phyloP scores from a whole-genome alignment of 1,140 invertebrate species.

The Drosophila bocqueti region DNA sequence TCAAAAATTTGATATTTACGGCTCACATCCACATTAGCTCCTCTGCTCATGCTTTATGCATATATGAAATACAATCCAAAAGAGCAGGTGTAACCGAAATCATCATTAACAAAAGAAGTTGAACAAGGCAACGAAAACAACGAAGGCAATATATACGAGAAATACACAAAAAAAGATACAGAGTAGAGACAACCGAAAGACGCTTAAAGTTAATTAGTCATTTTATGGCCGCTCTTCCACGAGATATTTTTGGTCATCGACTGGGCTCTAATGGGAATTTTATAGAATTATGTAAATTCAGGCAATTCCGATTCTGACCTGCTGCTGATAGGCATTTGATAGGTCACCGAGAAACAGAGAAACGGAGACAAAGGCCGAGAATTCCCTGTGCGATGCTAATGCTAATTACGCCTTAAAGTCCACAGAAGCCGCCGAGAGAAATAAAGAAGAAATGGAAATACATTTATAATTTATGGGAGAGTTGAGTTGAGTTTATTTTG shows the following conservation, averaged over 20 bases:
- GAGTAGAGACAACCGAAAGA: conserved; percentile 34
- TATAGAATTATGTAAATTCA: conserved; percentile 77
- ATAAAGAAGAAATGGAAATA: conserved; percentile 30
- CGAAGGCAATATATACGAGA: conserved; percentile 28
- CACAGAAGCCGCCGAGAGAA: conserved; percentile 10
- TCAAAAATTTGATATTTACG: conserved; percentile 49
- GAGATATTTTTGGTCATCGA: conserved; percentile 44
- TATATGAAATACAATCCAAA: conserved; percentile 28
- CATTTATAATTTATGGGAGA: conserved; percentile 50
- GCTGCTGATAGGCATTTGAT: conserved; percentile 72
- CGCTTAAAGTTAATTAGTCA: conserved; percentile 78
- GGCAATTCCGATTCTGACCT: conserved; percentile 44
- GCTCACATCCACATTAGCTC: conserved; percentile 17
- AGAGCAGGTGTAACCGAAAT: conserved; percentile 47
- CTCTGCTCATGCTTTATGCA: conserved; percentile 12
- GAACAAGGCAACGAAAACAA: conserved; percentile 39
- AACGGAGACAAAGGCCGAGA: conserved; percentile 24
- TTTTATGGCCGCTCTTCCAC: conserved; percentile 46
- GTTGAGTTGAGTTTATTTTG: conserved; percentile 44
- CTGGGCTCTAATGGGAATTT: conserved; percentile 70
- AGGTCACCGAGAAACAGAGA: conserved; percentile 33
- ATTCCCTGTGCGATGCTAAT: conserved; percentile 49
- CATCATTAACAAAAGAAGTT: conserved; percentile 48
- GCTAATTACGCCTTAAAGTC: conserved; percentile 65
- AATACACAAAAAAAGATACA: conserved; percentile 34